Evolutionary conservation across 2,888 invertebrate species (phyloP).

Genomic region (Nemapogon koenigi): DNA sequence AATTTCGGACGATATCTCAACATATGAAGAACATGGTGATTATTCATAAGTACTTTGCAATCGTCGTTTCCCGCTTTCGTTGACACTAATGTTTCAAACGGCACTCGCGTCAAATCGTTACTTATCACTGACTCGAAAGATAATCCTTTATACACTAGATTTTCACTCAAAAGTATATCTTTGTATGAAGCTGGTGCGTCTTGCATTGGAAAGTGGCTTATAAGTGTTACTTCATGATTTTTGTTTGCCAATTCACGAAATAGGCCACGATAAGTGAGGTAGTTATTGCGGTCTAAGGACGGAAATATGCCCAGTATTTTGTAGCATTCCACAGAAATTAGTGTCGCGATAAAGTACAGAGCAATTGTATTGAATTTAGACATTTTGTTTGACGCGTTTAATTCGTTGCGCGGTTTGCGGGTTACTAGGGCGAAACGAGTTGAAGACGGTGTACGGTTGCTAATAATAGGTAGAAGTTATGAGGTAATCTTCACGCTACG

Average conservation of each 20-base stretch:
- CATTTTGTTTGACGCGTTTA: slow-evolving; percentile 33
- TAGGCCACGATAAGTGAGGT: slow-evolving; percentile 52
- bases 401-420: slow-evolving; percentile 33
- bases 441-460: slow-evolving; percentile 38
- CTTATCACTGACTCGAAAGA: slow-evolving; percentile 55
- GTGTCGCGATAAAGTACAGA: slow-evolving; percentile 20
- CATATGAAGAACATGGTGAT: slow-evolving; percentile 60
- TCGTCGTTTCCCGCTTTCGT: slow-evolving; percentile 57
- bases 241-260: slow-evolving; percentile 54
- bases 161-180: slow-evolving; percentile 55
- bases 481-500: slow-evolving; percentile 54
- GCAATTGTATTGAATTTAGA: slow-evolving; percentile 6
- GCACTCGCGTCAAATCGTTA: slow-evolving; percentile 51
- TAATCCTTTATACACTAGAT: slow-evolving; percentile 43
- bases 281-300: slow-evolving; percentile 56
- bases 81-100: slow-evolving; percentile 50
- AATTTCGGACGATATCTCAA: slow-evolving; percentile 57
- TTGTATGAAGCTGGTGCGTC: slow-evolving; percentile 56
- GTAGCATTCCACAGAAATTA: slow-evolving; percentile 38
- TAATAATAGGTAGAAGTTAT: slow-evolving; percentile 56
- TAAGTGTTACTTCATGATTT: slow-evolving; percentile 61
- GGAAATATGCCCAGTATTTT: slow-evolving; percentile 62
- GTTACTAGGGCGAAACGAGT: slow-evolving; percentile 49
- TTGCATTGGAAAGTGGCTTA: slow-evolving; percentile 53
- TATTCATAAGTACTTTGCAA: slow-evolving; percentile 52